Conservation (phyloP, 2,888 invertebrate species). For the Morpho achilles region DNA sequence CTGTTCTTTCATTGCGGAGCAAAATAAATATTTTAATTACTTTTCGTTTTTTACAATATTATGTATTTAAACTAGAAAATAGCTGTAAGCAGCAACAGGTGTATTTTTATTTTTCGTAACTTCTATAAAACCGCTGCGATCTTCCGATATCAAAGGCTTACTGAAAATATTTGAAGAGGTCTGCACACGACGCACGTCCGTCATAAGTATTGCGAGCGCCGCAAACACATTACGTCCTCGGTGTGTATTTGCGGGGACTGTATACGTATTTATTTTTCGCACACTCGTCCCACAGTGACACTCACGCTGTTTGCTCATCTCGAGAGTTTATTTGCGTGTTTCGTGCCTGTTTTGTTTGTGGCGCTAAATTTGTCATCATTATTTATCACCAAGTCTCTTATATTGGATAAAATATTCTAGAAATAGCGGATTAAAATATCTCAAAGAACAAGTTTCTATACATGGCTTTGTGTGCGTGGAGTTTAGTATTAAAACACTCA, state of each 20-base stretch:
- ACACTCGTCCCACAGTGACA: slow-evolving; percentile 33
- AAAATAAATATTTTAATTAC: too few relatives aligned
- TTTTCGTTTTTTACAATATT: too few relatives aligned
- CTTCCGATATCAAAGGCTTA: too few relatives aligned
- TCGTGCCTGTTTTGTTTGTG: slow-evolving; percentile 51
- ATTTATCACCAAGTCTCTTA: slow-evolving; percentile 51
- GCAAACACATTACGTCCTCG: slow-evolving; percentile 69
- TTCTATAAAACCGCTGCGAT: too few relatives aligned
- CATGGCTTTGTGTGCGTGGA: too few relatives aligned
- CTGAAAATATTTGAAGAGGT: slow-evolving; percentile 19
- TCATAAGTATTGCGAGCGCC: slow-evolving; percentile 42
- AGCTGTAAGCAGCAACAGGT: too few relatives aligned
- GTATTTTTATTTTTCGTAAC: too few relatives aligned
- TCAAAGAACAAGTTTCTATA: too few relatives aligned
- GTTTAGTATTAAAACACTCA: slow-evolving; percentile 17
- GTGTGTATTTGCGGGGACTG: slow-evolving; percentile 65
- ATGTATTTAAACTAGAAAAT: too few relatives aligned
- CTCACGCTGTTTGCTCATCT: slow-evolving; percentile 57
- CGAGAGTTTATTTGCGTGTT: slow-evolving; percentile 54
- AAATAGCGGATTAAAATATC: too few relatives aligned
- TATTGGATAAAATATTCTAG: too few relatives aligned
- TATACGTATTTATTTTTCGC: slow-evolving; percentile 69
- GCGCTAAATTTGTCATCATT: slow-evolving; percentile 67
- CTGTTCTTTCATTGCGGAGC: too few relatives aligned
- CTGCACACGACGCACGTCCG: slow-evolving; percentile 40